These are phyloP conservation scores for Halictus quadricinctus DNA, from an alignment of 2,888 invertebrate species.

Conservation along the genomic window DNA sequence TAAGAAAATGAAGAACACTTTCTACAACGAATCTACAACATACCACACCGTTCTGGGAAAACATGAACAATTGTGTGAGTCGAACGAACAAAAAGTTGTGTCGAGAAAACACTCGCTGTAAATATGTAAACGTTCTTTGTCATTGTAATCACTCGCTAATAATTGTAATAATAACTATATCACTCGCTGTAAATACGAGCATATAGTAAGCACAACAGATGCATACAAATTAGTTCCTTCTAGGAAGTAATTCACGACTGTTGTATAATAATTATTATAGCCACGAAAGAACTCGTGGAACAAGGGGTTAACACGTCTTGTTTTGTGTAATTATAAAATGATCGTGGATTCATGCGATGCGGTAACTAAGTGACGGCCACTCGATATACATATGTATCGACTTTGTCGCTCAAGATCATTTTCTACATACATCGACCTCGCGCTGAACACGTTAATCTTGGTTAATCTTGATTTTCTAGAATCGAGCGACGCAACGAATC, in stretches of 20 bases:
- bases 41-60: background rate
- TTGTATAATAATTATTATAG: background rate
- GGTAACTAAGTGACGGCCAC: background rate
- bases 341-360: background rate
- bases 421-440: background rate
- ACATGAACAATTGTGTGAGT: background rate
- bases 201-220: background rate
- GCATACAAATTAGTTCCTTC: background rate
- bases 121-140: too few relatives aligned
- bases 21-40: background rate
- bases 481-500: background rate
- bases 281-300: background rate
- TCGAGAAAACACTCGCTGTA: background rate
- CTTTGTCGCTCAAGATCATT: background rate
- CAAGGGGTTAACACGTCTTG: background rate
- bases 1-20: background rate
- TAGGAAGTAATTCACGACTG: background rate
- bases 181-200: background rate
- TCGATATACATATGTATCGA: background rate
- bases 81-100: background rate
- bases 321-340: background rate
- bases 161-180: background rate
- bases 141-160: too few relatives aligned
- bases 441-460: too few relatives aligned
- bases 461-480: background rate